Evolutionary conservation across 2,113 vertebrate species (phyloP).

Genomic region (Heptranchias perlo): DNA sequence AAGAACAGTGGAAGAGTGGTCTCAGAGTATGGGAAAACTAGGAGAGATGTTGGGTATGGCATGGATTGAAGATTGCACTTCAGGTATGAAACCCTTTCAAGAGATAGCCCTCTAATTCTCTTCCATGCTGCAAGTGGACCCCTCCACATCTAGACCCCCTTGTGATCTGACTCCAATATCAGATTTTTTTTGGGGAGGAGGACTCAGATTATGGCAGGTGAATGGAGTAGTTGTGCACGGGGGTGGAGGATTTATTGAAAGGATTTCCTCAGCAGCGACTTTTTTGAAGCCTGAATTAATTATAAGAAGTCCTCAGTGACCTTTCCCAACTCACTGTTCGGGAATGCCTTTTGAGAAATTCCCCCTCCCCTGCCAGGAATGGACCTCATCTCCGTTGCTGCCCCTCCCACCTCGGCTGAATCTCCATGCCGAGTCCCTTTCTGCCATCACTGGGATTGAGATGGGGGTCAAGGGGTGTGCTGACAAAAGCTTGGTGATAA

Average conservation of each 20-base stretch:
- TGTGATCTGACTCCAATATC: not conserved
- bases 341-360: not conserved
- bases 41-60: not conserved
- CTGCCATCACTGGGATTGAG: not conserved
- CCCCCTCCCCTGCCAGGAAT: not conserved
- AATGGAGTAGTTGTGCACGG: not conserved
- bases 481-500: not conserved
- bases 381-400: not conserved
- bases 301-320: not conserved
- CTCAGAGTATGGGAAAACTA: not conserved
- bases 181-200: not conserved
- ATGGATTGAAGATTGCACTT: not conserved
- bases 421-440: too few species aligned
- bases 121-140: not conserved
- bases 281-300: not conserved
- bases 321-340: not conserved
- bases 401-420: not conserved
- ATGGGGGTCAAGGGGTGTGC: not conserved
- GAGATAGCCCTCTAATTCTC: not conserved
- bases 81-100: not conserved
- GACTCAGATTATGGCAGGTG: not conserved
- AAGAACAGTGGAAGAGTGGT: not conserved
- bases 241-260: not conserved
- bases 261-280: not conserved
- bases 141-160: not conserved